Evolutionary conservation across 2,888 invertebrate genomes (phyloP), one percentile per base, ranked within the genome.

Genomic region (Cepaea hortensis): DNA sequence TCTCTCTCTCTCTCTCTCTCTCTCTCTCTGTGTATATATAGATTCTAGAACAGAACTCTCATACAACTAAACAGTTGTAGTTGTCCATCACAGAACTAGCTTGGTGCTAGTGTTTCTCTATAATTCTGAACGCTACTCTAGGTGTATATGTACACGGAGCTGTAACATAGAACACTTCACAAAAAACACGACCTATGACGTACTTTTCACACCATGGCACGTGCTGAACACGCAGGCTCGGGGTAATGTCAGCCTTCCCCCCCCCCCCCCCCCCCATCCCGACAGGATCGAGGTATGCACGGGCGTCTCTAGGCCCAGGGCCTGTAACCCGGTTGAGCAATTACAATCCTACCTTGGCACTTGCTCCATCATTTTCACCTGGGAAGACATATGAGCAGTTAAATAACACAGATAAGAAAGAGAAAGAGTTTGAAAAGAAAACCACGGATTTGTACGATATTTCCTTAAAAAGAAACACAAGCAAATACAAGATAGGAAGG

Each of bases 361-460:
- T 62, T 62, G 79, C 79, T 62, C 5, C 62, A 79, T 79, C 79
- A 62, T 62, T 62, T 35, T 62, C 79, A 62, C 79, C 79, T 79
- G 61, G 76, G 62, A 61, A 62, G 35, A 35, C 5, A 35, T 62
- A 35, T 62, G 35, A 35, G 62, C 9, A 20, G 55, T 46, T 79
- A 62, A 55, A 62, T 62, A 35, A 35, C 61, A 35, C 2, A 79
- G 62, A 79, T 62, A n/a, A 62, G 62, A 35, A 79, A 62, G 4
- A 79, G 20, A 23, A 3, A 13, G 46, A 46, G n/a, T 18, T n/a
- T 7, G 3, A 68, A n/a, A n/a, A n/a, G n/a, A 79, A 55, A 61
- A 77, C 3, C 77, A 55, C 55, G n/a, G 55, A 77, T 55, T 55
- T 55, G 11, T 55, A 55, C 55, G 6, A 9, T 55, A 6, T 55